These are phyloP conservation scores for Ceratoteleas bidentatus DNA, from an alignment of 1,140 invertebrate species.

Conservation along the genomic window DNA sequence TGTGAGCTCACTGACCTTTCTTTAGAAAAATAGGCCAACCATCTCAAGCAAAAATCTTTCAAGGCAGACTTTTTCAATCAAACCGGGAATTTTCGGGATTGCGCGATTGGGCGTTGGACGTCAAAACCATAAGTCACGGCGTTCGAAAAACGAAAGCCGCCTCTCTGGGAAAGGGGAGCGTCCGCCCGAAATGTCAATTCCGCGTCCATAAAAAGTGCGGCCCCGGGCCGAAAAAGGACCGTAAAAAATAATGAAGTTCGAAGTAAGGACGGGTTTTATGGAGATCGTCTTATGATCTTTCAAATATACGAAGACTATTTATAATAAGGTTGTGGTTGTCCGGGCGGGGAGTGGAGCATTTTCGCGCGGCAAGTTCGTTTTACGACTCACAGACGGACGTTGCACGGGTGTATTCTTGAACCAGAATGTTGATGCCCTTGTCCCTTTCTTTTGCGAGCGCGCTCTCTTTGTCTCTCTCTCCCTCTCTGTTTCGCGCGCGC, in stretches of 20 bases:
- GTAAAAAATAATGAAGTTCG: conserved; percentile 56
- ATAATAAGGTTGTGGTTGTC: conserved; percentile 60
- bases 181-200: conserved; percentile 38
- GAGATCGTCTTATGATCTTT: conserved; percentile 55
- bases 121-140: no score
- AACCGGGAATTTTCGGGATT: no score
- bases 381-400: conserved; percentile 59
- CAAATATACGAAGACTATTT: conserved; percentile 57
- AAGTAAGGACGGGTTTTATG: conserved; percentile 53
- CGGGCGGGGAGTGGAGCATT: conserved; percentile 55
- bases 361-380: conserved; percentile 61
- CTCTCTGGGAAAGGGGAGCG: conserved; percentile 8
- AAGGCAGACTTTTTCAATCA: no score
- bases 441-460: conserved; percentile 27
- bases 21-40: no score
- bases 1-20: no score
- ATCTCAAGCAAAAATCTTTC: no score
- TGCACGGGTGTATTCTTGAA: conserved; percentile 54
- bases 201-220: conserved; percentile 34
- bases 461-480: conserved; percentile 16
- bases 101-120: conserved; percentile 1
- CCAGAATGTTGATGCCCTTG: conserved; percentile 65
- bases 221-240: conserved; percentile 37
- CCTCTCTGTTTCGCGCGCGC: conserved; percentile 10
- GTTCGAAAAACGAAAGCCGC: conserved; percentile 37